Percentiles rank a stretch among this genome's conserved stretches.
These are phyloP conservation scores for Argopecten irradians DNA, from an alignment of 1,140 invertebrate genomes.

Conservation along the genomic window DNA sequence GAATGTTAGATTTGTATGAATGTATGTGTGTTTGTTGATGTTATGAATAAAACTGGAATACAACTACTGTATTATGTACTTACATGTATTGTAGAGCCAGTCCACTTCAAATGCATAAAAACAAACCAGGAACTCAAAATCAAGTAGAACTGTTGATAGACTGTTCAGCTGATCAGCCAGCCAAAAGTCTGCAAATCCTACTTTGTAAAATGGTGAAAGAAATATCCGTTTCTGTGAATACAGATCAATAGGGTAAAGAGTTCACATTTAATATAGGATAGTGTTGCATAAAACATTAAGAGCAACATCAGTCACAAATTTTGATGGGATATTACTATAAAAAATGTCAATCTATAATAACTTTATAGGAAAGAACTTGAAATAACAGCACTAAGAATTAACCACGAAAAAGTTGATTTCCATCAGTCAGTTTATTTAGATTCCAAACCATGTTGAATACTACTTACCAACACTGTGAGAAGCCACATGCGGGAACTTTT, in stretches of 20 bases:
- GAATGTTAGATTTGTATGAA: too few species aligned
- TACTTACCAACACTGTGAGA: constrained; percentile 79
- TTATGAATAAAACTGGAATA: not conserved
- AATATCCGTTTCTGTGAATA: constrained; percentile 85
- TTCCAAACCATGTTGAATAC: not conserved
- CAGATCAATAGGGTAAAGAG: constrained; percentile 67
- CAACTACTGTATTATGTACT: constrained; percentile 34
- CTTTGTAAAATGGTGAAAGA: constrained; percentile 95
- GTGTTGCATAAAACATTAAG: not conserved
- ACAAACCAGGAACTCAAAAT: constrained; percentile 94
- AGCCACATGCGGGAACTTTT: constrained; percentile 89
- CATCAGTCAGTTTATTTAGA: too few species aligned
- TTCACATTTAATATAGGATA: not conserved
- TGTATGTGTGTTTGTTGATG: too few species aligned
- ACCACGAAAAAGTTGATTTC: too few species aligned
- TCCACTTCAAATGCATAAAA: constrained; percentile 78
- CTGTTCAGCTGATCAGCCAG: constrained; percentile 99
- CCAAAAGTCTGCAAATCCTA: constrained; percentile 99
- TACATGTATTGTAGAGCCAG: constrained; percentile 61
- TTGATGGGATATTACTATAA: too few species aligned
- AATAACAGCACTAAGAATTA: too few species aligned
- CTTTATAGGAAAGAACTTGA: too few species aligned
- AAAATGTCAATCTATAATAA: too few species aligned
- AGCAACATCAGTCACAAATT: too few species aligned
- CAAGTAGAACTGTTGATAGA: constrained; percentile 90